Conservation (phyloP, 2,797 vertebrate species). For the Trachurus trachurus region DNA sequence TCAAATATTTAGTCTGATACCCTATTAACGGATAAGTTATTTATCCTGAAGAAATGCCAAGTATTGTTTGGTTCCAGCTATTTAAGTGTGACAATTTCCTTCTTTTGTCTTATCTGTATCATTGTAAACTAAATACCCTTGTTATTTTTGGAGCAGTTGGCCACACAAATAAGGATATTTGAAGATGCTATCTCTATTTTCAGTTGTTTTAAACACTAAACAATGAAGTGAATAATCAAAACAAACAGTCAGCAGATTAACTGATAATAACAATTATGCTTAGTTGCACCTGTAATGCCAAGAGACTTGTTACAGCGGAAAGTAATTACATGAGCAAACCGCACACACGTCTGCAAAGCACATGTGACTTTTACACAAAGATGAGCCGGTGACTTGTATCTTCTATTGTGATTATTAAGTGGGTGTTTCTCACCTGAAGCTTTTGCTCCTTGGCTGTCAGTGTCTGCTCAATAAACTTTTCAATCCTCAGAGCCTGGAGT, state of each 20-base stretch:
- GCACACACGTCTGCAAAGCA: background rate
- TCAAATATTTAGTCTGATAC: background rate
- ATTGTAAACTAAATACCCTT: background rate
- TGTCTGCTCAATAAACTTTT: conserved; percentile 88
- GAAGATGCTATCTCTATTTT: background rate
- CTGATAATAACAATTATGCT: background rate
- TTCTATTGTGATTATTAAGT: background rate
- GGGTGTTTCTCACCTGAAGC: conserved; percentile 86
- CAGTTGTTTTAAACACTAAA: background rate
- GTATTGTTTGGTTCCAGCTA: background rate
- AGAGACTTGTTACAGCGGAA: background rate
- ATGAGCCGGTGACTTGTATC: background rate
- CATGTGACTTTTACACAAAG: background rate
- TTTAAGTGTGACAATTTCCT: background rate
- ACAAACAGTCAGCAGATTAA: background rate
- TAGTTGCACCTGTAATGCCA: background rate
- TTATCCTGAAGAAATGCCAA: background rate
- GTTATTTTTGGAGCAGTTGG: background rate
- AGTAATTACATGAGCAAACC: background rate
- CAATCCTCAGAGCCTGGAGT: conserved; percentile 90
- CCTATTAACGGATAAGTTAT: background rate
- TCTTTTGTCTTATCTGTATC: background rate
- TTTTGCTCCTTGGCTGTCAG: conserved; percentile 89
- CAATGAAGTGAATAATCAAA: background rate
- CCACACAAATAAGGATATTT: background rate